phyloP scores from a whole-genome alignment of 2,888 invertebrate genomes.

The Danaus chrysippus region DNA sequence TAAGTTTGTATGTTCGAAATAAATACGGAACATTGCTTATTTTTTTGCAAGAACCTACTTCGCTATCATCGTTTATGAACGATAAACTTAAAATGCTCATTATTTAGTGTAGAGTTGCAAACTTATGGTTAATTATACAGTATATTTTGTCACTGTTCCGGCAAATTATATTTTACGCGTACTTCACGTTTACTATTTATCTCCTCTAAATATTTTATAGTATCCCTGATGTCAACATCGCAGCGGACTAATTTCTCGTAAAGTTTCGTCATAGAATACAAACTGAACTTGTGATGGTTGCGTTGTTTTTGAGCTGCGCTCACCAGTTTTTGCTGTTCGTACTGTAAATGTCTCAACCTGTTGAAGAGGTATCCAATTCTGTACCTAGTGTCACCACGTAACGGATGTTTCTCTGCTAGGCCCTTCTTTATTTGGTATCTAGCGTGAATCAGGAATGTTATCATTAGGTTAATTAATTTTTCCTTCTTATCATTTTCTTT shows the following conservation, averaged over 20 bases:
- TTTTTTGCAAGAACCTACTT: too few species aligned
- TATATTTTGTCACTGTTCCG: not conserved
- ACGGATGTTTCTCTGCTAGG: conserved; percentile 28
- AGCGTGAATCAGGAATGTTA: conserved; percentile 41
- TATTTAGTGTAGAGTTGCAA: too few species aligned
- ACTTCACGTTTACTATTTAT: conserved; percentile 12
- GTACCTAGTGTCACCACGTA: conserved; percentile 42
- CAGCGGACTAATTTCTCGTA: conserved; percentile 42
- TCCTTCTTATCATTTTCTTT: conserved; percentile 17
- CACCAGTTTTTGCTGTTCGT: conserved; percentile 40
- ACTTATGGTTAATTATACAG: too few species aligned
- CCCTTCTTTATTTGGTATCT: conserved; percentile 43
- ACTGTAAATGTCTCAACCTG: conserved; percentile 41
- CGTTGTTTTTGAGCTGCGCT: not conserved
- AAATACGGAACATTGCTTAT: too few species aligned
- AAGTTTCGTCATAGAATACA: conserved; percentile 26
- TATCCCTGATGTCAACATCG: conserved; percentile 45
- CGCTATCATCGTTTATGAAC: too few species aligned
- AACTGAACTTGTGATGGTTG: not conserved
- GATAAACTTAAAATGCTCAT: too few species aligned
- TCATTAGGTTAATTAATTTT: conserved; percentile 18
- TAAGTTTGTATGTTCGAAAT: too few species aligned
- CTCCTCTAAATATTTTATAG: conserved; percentile 33
- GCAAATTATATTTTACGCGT: conserved; percentile 10
- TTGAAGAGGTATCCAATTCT: conserved; percentile 49